These are phyloP conservation scores for Anaspis maculata DNA, from an alignment of 2,888 invertebrate genomes.

Conservation along the genomic window DNA sequence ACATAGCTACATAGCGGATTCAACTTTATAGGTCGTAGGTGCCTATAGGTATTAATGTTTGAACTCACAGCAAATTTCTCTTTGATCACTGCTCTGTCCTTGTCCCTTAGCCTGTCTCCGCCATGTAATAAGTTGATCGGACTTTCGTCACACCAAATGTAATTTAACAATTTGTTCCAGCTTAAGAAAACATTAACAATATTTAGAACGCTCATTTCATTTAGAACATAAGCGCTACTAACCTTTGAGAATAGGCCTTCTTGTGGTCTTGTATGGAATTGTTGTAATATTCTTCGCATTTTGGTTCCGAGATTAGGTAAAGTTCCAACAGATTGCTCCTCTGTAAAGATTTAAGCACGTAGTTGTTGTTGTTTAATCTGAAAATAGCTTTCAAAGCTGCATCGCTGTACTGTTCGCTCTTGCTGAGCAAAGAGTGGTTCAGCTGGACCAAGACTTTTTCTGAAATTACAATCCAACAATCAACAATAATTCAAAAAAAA, in stretches of 20 bases:
- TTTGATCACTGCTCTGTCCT: constrained; percentile 76
- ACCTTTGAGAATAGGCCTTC: constrained; percentile 61
- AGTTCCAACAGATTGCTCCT: constrained; percentile 77
- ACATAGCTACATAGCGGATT: no score
- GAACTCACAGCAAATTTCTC: constrained; percentile 78
- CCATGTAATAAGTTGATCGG: constrained; percentile 47
- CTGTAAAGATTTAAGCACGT: constrained; percentile 85
- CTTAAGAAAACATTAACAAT: constrained; percentile 40
- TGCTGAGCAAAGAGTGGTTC: constrained; percentile 80
- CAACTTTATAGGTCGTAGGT: constrained; percentile 19
- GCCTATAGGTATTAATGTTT: constrained; percentile 1
- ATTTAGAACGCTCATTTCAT: background rate
- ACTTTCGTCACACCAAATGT: constrained; percentile 64
- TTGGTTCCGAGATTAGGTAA: constrained; percentile 72
- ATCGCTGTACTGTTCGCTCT: constrained; percentile 88
- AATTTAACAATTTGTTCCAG: constrained; percentile 74
- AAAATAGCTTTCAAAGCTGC: constrained; percentile 80
- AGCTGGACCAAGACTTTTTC: constrained; percentile 85
- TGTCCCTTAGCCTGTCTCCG: constrained; percentile 75
- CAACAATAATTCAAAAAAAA: background rate
- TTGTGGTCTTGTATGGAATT: constrained; percentile 82
- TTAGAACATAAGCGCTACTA: constrained; percentile 1
- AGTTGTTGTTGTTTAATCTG: constrained; percentile 89
- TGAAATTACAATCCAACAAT: constrained; percentile 36
- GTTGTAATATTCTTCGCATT: constrained; percentile 77